phyloP scores from a whole-genome alignment of 2,113 vertebrate genomes.

The Rana temporaria region DNA sequence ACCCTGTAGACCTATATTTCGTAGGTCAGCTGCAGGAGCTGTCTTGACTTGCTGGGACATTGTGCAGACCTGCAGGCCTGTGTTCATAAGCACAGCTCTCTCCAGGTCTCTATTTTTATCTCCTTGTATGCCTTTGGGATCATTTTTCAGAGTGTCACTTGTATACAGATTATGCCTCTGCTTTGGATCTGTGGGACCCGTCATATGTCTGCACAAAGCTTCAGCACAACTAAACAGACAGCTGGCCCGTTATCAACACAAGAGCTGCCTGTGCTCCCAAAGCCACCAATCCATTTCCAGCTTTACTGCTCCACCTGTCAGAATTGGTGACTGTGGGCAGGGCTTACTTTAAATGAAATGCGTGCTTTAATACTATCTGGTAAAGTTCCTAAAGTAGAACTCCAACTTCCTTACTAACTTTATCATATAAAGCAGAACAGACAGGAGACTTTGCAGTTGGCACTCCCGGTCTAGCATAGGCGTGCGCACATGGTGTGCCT shows the following conservation, averaged over 20 bases:
- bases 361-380: no score
- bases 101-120: slow-evolving; percentile 38
- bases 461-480: no score
- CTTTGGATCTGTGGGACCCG: background rate
- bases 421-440: no score
- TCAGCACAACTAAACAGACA: background rate
- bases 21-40: background rate
- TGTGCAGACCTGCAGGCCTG: slow-evolving; percentile 23
- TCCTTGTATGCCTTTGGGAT: background rate
- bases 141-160: slow-evolving; percentile 45
- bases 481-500: no score
- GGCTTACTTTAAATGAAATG: no score
- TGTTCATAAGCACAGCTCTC: background rate
- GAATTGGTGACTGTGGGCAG: no score
- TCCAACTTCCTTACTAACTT: no score
- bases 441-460: no score
- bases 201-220: background rate
- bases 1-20: background rate
- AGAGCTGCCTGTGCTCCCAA: no score
- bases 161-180: slow-evolving; percentile 28
- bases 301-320: no score
- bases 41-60: slow-evolving; percentile 25
- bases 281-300: no score
- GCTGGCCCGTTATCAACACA: background rate
- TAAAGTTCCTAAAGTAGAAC: no score